phyloP scores from a whole-genome alignment of 1,140 invertebrate species.

The Pogonomyrmex barbatus region DNA sequence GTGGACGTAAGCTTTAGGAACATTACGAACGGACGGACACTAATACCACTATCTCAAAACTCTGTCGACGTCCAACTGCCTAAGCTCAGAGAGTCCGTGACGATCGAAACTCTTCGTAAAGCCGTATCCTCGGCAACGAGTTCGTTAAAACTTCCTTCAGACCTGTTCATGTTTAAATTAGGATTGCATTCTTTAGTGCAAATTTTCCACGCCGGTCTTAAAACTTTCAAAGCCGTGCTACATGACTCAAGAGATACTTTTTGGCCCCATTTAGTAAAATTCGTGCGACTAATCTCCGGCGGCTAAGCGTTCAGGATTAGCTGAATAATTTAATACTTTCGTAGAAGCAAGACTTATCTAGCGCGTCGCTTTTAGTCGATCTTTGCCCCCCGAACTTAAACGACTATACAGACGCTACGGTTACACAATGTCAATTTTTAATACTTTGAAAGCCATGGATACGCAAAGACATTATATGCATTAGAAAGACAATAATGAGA shows the following conservation, averaged over 20 bases:
- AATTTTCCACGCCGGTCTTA: conserved; percentile 65
- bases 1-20: conserved; percentile 43
- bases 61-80: conserved; percentile 60
- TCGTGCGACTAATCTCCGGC: conserved; percentile 48
- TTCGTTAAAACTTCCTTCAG: conserved; percentile 71
- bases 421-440: neutral
- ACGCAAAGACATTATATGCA: neutral
- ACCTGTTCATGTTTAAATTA: conserved; percentile 72
- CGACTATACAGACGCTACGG: conserved; percentile 31
- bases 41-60: conserved; percentile 63
- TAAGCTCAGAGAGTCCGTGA: conserved; percentile 64
- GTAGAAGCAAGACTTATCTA: conserved; percentile 30
- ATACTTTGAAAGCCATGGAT: conserved; percentile 18
- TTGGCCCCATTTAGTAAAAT: conserved; percentile 62
- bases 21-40: conserved; percentile 45
- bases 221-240: conserved; percentile 66
- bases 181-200: conserved; percentile 71
- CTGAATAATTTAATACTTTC: conserved; percentile 56
- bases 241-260: conserved; percentile 55
- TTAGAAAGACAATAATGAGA: neutral
- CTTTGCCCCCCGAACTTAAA: conserved; percentile 22
- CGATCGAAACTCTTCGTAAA: conserved; percentile 68
- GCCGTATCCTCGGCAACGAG: conserved; percentile 59
- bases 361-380: conserved; percentile 20
- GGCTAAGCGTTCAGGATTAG: conserved; percentile 59